Conservation (phyloP, 2,113 vertebrate genomes). For the Rattus norvegicus region DNA sequence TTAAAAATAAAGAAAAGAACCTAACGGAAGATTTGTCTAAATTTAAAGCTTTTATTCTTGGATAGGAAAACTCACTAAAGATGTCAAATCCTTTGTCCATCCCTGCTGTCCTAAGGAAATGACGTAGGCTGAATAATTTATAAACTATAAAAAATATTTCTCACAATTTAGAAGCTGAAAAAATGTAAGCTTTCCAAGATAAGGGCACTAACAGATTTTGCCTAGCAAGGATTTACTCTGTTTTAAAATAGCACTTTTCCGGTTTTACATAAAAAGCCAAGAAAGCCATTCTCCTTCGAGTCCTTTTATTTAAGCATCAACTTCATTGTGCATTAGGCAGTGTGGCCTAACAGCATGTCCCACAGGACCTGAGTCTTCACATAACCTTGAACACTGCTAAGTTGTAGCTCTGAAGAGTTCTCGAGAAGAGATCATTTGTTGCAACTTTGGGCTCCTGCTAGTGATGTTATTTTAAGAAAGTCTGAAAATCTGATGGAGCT, state of each 20-base stretch:
- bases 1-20: not conserved
- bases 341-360: not conserved
- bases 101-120: not conserved
- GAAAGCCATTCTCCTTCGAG: not conserved
- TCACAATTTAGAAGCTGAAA: not conserved
- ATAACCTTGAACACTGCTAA: not conserved
- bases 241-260: not conserved
- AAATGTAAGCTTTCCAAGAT: not conserved
- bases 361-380: not conserved
- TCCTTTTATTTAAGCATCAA: not conserved
- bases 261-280: not conserved
- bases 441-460: not conserved
- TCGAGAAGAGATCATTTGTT: not conserved
- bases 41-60: not conserved
- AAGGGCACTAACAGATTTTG: not conserved
- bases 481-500: not conserved
- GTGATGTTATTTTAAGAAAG: not conserved
- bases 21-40: conserved; percentile 1
- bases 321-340: not conserved
- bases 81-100: not conserved
- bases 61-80: not conserved
- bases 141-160: not conserved
- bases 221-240: not conserved
- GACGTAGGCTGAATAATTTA: not conserved
- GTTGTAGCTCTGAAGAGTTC: not conserved